These are phyloP conservation scores for Dendrolimus pini DNA, from an alignment of 2,888 invertebrate species.

Conservation along the genomic window DNA sequence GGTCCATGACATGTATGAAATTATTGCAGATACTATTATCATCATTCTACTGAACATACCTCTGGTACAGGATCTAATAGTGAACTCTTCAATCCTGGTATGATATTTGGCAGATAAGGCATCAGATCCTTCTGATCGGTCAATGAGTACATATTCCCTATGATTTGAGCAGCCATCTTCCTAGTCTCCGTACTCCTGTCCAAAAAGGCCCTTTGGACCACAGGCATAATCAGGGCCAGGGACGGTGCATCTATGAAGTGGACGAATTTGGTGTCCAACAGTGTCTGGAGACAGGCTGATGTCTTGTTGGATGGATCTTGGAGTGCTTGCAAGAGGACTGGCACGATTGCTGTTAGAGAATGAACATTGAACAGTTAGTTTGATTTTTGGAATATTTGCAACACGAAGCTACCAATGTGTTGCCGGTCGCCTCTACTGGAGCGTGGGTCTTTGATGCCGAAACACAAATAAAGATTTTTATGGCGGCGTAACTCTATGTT, in stretches of 20 bases:
- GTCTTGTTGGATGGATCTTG: slow-evolving; percentile 98
- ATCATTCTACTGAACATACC: slow-evolving; percentile 46
- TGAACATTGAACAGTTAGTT: no score
- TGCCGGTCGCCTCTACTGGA: no score
- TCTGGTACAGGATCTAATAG: slow-evolving; percentile 98
- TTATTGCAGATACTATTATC: no score
- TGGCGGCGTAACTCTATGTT: no score
- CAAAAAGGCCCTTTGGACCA: slow-evolving; percentile 97
- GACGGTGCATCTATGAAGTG: slow-evolving; percentile 99
- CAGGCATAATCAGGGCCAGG: slow-evolving; percentile 98
- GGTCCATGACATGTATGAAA: no score
- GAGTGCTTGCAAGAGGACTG: slow-evolving; percentile 90
- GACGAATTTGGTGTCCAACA: slow-evolving; percentile 97
- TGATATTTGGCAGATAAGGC: slow-evolving; percentile 96
- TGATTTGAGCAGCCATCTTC: slow-evolving; percentile 99
- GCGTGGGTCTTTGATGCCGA: no score
- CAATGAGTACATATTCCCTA: slow-evolving; percentile 99
- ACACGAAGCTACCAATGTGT: no score
- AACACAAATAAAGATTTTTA: no score
- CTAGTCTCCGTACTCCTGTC: slow-evolving; percentile 98
- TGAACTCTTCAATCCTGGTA: slow-evolving; percentile 97
- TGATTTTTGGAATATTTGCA: no score
- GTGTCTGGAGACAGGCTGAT: slow-evolving; percentile 92
- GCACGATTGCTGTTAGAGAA: slow-evolving; percentile 82
- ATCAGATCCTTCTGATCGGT: slow-evolving; percentile 99